Conservation (phyloP, 2,113 vertebrate genomes). For the Corapipo altera region DNA sequence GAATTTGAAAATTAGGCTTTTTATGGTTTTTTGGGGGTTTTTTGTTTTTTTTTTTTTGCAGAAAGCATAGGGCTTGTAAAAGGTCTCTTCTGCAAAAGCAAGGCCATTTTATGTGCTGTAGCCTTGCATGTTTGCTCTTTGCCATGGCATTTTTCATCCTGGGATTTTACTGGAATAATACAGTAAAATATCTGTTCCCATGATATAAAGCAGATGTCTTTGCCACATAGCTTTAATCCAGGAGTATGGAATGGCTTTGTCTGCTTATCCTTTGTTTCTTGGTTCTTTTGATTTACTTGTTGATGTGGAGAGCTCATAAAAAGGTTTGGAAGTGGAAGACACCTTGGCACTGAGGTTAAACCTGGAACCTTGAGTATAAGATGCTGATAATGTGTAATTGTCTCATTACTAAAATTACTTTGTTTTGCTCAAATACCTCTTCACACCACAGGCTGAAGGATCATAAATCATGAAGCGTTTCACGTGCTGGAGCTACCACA, state of each 20-base stretch:
- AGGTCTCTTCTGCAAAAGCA: background rate
- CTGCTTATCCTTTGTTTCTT: background rate
- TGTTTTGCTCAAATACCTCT: background rate
- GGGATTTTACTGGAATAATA: background rate
- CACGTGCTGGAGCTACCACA: background rate
- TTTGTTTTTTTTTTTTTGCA: background rate
- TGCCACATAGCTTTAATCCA: background rate
- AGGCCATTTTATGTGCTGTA: background rate
- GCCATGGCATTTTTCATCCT: background rate
- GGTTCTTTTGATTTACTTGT: background rate
- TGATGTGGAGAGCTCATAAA: background rate
- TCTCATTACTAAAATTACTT: background rate
- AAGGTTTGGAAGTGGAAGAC: background rate
- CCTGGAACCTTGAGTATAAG: rapidly evolving
- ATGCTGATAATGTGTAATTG: background rate
- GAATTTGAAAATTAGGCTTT: background rate
- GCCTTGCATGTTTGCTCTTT: background rate
- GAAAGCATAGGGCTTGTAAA: no score
- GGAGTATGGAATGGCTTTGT: background rate
- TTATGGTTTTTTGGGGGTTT: no score
- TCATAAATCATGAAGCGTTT: background rate
- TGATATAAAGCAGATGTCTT: background rate
- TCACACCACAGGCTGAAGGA: background rate
- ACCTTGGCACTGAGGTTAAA: background rate
- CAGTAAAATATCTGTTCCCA: background rate